Percentiles rank a stretch among this genome's conserved stretches.
Evolutionary conservation across 2,797 vertebrate species (phyloP).

Genomic region (Tapirus indicus): DNA sequence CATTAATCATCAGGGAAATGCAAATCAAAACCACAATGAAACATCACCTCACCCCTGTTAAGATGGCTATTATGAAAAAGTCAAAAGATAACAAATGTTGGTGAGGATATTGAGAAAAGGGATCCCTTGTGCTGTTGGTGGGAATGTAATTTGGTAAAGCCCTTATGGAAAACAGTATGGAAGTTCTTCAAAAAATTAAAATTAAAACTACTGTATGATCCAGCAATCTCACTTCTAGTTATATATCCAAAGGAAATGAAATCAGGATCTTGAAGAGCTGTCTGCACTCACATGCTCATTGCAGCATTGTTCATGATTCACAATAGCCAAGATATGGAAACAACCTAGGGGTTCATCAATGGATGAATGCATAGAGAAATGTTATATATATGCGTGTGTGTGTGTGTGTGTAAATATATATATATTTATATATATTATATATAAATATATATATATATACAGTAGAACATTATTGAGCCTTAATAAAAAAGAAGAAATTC

Average conservation of each 20-base stretch:
- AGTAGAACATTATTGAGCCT: neutral
- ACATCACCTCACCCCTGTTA: no score
- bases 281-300: neutral
- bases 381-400: no score
- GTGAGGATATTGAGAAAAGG: neutral
- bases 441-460: no score
- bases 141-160: neutral
- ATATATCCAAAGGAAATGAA: neutral
- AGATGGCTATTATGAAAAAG: neutral
- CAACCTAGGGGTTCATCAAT: neutral
- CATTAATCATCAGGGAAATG: neutral
- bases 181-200: neutral
- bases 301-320: neutral
- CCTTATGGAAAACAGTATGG: neutral
- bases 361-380: neutral
- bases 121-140: neutral
- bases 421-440: no score
- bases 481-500: neutral
- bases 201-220: neutral
- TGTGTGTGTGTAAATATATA: no score
- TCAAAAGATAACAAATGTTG: neutral
- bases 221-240: neutral
- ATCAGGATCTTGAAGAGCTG: neutral
- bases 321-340: neutral
- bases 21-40: neutral